A percentile compares a stretch with the other conserved stretches of the same genome.
These are phyloP conservation scores for Galleria mellonella DNA, from an alignment of 1,140 invertebrate genomes.

Conservation along the genomic window DNA sequence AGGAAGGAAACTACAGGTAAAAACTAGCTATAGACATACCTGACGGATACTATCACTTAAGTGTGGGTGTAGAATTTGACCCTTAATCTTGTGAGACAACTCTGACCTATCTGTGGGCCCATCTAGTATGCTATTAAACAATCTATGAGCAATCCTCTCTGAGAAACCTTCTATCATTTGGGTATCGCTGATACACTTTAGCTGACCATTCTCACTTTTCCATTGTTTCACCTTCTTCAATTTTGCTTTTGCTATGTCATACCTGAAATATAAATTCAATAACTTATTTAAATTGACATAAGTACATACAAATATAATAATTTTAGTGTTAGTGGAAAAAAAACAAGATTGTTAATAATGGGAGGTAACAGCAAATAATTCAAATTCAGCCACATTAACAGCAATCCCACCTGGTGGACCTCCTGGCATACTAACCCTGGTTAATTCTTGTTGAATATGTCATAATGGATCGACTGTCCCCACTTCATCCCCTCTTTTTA, in stretches of 20 bases:
- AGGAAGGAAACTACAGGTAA: too few species aligned
- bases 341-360: too few species aligned
- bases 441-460: too few species aligned
- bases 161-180: constrained; percentile 47
- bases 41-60: constrained; percentile 33
- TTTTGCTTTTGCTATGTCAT: constrained; percentile 49
- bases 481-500: too few species aligned
- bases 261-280: constrained; percentile 32
- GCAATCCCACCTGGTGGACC: too few species aligned
- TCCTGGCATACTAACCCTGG: too few species aligned
- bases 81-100: constrained; percentile 43
- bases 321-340: too few species aligned
- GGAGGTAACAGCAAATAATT: too few species aligned
- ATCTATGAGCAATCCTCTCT: constrained; percentile 37
- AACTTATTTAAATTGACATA: too few species aligned
- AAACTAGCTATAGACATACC: constrained; percentile 28
- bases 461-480: too few species aligned
- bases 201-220: constrained; percentile 36
- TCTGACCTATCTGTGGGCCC: constrained; percentile 17
- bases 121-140: constrained; percentile 50
- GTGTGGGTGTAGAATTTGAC: constrained; percentile 47
- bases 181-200: constrained; percentile 42
- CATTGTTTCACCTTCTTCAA: constrained; percentile 45
- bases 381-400: too few species aligned
- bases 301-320: too few species aligned